Evolutionary conservation across 2,113 vertebrate species (phyloP).

Genomic region (Lipophrys pholis): DNA sequence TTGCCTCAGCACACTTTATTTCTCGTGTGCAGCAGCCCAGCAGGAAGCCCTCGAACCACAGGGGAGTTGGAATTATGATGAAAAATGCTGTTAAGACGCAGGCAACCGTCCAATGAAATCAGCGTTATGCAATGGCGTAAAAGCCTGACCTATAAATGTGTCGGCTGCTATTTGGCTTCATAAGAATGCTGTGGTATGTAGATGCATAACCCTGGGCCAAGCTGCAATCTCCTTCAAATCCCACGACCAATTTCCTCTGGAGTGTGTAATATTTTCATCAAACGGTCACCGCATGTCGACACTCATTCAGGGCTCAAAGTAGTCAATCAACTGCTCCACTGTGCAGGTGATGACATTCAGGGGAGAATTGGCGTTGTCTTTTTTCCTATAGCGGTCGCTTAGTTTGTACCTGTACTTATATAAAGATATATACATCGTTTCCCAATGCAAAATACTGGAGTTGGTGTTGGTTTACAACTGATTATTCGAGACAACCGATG

Average conservation of each 20-base stretch:
- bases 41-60: neutral
- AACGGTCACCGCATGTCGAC: constrained; percentile 24
- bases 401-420: neutral
- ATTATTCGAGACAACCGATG: too few species aligned
- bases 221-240: constrained; percentile 39
- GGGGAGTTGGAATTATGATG: constrained; percentile 20
- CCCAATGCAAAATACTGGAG: too few species aligned
- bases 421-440: too few species aligned
- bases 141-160: constrained; percentile 65
- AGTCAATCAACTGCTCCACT: constrained; percentile 33
- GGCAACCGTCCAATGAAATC: constrained; percentile 52
- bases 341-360: constrained; percentile 30
- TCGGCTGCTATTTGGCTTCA: constrained; percentile 48
- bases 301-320: constrained; percentile 11
- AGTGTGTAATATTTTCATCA: constrained; percentile 50
- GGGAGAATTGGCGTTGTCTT: constrained; percentile 22
- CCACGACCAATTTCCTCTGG: constrained; percentile 44
- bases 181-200: constrained; percentile 41
- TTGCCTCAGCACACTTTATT: neutral
- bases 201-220: constrained; percentile 28
- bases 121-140: constrained; percentile 57
- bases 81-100: constrained; percentile 42
- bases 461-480: too few species aligned
- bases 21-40: neutral
- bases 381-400: constrained; percentile 36